Conservation (phyloP, 2,888 invertebrate species). For the Orthosia gracilis region DNA sequence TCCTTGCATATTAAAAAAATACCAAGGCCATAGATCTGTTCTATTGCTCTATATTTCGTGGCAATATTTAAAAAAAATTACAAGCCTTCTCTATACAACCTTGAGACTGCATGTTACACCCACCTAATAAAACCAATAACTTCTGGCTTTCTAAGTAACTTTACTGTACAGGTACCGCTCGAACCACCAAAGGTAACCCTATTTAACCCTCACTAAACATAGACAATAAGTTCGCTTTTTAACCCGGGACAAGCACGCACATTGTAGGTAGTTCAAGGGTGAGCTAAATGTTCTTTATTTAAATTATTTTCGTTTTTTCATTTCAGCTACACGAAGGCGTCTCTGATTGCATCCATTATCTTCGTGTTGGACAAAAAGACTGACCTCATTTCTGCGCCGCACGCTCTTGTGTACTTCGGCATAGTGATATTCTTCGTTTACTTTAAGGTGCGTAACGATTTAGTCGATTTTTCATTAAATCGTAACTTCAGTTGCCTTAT, state of each 20-base stretch:
- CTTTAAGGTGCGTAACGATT: slow-evolving; percentile 93
- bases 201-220: slow-evolving; percentile 22
- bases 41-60: neutral
- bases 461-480: slow-evolving; percentile 10
- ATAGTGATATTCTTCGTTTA: slow-evolving; percentile 99
- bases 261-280: slow-evolving; percentile 6
- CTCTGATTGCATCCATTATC: slow-evolving; percentile 98
- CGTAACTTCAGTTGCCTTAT: neutral
- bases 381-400: slow-evolving; percentile 98
- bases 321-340: slow-evolving; percentile 98
- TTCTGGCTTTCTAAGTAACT: slow-evolving; percentile 3
- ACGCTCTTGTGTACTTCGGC: slow-evolving; percentile 99
- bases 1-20: neutral
- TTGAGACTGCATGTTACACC: neutral
- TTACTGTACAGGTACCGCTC: slow-evolving; percentile 33
- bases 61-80: neutral
- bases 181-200: slow-evolving; percentile 29
- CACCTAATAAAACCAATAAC: neutral
- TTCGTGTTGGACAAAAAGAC: slow-evolving; percentile 99
- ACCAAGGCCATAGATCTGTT: neutral
- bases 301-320: slow-evolving; percentile 49
- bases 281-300: neutral
- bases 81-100: neutral
- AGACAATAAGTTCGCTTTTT: slow-evolving; percentile 13
- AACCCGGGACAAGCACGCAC: slow-evolving; percentile 28